phyloP scores from a whole-genome alignment of 2,113 vertebrate genomes.

The Misgurnus mizolepis region DNA sequence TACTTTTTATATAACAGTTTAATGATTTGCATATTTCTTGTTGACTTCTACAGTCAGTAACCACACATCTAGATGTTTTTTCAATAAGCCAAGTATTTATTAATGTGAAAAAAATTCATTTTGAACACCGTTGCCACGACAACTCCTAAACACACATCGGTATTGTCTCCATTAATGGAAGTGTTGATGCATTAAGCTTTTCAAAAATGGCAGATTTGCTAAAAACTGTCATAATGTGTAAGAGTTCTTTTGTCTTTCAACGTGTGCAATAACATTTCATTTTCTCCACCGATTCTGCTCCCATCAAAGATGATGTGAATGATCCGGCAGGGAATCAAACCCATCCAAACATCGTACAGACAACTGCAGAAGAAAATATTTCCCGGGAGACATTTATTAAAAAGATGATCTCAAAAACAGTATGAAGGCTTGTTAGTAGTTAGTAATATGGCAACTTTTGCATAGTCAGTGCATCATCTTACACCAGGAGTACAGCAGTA shows the following conservation, averaged over 20 bases:
- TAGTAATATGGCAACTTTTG: neutral
- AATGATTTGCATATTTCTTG: constrained; percentile 2
- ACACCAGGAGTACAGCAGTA: neutral
- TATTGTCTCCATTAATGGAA: constrained; percentile 32
- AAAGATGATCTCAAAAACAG: neutral
- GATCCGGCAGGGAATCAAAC: constrained; percentile 1
- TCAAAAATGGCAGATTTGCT: neutral
- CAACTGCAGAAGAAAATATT: neutral
- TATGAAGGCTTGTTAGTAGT: neutral
- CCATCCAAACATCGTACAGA: neutral
- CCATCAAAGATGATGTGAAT: neutral
- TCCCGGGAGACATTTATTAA: neutral
- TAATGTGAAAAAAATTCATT: constrained; percentile 6
- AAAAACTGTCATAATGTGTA: constrained; percentile 16
- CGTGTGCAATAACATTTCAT: neutral
- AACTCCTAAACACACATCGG: constrained; percentile 11
- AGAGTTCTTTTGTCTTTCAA: constrained; percentile 1
- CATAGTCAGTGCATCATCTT: constrained; percentile 16
- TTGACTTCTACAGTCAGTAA: neutral
- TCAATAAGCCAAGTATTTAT: constrained; percentile 5
- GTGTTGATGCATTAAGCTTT: constrained; percentile 25
- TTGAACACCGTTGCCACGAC: constrained; percentile 22
- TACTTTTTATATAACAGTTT: neutral
- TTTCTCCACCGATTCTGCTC: neutral
- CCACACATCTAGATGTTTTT: neutral